A percentile compares a stretch with the other conserved stretches of the same genome.
Conservation (phyloP, 2,888 invertebrate species). For the Pardosa pseudoannulata region DNA sequence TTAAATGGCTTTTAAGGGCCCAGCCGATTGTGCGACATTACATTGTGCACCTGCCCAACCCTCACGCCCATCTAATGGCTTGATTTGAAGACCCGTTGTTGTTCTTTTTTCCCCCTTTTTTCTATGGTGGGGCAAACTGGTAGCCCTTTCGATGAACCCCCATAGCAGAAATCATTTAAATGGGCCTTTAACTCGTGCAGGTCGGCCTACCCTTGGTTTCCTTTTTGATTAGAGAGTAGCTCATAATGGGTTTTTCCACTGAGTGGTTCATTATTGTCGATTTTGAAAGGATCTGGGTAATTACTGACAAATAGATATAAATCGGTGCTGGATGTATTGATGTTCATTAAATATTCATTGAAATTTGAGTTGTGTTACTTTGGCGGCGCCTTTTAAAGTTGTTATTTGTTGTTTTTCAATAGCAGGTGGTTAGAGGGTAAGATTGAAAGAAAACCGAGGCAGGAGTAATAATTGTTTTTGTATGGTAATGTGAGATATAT, state of each 20-base stretch:
- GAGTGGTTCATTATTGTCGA: not conserved
- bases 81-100: constrained; percentile 24
- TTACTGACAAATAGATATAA: constrained; percentile 48
- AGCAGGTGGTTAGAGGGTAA: not conserved
- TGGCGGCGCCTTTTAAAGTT: constrained; percentile 20
- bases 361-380: not conserved
- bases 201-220: constrained; percentile 24
- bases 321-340: constrained; percentile 10
- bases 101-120: no score
- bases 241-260: constrained; percentile 29
- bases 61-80: constrained; percentile 50
- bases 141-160: not conserved
- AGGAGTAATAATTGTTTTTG: not conserved
- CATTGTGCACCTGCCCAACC: constrained; percentile 1
- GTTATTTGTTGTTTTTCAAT: not conserved
- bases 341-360: constrained; percentile 22
- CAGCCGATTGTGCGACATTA: constrained; percentile 28
- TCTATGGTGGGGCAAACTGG: not conserved
- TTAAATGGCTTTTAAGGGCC: constrained; percentile 51
- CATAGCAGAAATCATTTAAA: constrained; percentile 56
- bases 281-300: not conserved
- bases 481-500: constrained; percentile 6
- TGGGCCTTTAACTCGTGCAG: constrained; percentile 30
- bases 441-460: not conserved
- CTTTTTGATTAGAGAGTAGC: constrained; percentile 19